These are phyloP conservation scores for Drosophila truncata DNA, from an alignment of 1,140 invertebrate species.

Conservation along the genomic window DNA sequence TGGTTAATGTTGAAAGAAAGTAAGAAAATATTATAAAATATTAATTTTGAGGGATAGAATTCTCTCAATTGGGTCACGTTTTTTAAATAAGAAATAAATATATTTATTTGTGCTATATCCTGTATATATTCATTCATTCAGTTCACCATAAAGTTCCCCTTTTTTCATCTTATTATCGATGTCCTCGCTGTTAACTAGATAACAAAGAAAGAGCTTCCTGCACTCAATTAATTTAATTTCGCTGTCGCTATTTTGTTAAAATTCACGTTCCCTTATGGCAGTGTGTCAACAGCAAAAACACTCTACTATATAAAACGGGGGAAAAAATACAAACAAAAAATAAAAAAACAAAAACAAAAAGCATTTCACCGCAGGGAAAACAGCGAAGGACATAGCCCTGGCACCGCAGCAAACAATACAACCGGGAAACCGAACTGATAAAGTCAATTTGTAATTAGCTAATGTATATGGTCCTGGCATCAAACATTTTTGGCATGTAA, in stretches of 20 bases:
- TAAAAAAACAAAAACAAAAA: neutral
- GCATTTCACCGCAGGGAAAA: slow-evolving; percentile 13
- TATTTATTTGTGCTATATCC: no score
- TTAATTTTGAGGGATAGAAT: no score
- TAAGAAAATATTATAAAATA: no score
- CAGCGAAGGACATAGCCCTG: slow-evolving; percentile 6
- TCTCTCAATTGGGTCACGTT: no score
- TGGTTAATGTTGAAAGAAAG: neutral
- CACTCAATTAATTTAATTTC: slow-evolving; percentile 15
- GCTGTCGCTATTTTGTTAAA: slow-evolving; percentile 7
- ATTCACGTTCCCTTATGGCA: slow-evolving; percentile 4
- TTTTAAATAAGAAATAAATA: no score
- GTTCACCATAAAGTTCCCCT: no score
- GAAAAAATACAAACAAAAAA: neutral
- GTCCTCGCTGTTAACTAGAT: neutral
- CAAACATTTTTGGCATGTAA: slow-evolving; percentile 41
- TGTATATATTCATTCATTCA: neutral
- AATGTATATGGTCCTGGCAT: slow-evolving; percentile 22
- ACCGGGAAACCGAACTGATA: slow-evolving; percentile 30
- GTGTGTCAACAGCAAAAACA: slow-evolving; percentile 5
- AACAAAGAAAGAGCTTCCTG: neutral
- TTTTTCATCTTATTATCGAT: neutral
- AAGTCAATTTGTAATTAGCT: slow-evolving; percentile 50
- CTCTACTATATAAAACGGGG: neutral
- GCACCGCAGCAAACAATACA: slow-evolving; percentile 15